These are phyloP conservation scores for Stenchaetothrips biformis DNA, from an alignment of 2,888 invertebrate species.

Conservation along the genomic window DNA sequence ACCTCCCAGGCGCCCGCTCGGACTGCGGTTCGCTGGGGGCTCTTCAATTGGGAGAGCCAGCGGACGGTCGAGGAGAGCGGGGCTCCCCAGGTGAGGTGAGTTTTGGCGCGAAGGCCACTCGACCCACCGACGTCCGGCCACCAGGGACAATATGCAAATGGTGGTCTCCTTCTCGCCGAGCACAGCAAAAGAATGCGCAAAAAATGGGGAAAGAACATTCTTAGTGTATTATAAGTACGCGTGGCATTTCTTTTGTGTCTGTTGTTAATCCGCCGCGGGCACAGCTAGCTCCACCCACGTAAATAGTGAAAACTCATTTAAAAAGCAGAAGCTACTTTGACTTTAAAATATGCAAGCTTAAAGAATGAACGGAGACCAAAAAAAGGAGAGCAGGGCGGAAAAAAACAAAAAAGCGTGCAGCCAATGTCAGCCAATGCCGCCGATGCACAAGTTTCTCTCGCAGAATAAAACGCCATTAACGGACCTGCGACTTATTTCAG, in stretches of 20 bases:
- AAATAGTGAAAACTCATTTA: constrained; percentile 22
- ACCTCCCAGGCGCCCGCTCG: too few relatives aligned
- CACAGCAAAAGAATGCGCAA: not conserved
- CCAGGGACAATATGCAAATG: too few relatives aligned
- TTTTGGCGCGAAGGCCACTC: too few relatives aligned
- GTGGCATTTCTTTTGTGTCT: not conserved
- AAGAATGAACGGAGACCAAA: not conserved
- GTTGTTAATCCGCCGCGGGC: not conserved
- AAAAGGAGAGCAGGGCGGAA: not conserved
- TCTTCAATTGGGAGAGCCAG: too few relatives aligned
- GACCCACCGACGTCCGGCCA: too few relatives aligned
- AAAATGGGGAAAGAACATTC: not conserved
- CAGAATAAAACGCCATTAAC: constrained; percentile 21
- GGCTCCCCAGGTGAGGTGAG: too few relatives aligned
- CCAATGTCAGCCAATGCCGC: not conserved
- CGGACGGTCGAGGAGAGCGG: too few relatives aligned
- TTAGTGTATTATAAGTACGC: not conserved
- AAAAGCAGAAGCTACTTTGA: not conserved
- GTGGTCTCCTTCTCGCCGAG: too few relatives aligned
- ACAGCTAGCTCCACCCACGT: not conserved
- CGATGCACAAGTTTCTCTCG: constrained; percentile 11
- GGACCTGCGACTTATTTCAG: constrained; percentile 5
- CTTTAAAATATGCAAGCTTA: constrained; percentile 22
- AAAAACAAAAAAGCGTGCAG: not conserved
- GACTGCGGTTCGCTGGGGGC: too few relatives aligned